Percentiles rank a stretch among this genome's conserved stretches.
Evolutionary conservation across 2,888 invertebrate genomes (phyloP).

Genomic region (Litoditis marina): DNA sequence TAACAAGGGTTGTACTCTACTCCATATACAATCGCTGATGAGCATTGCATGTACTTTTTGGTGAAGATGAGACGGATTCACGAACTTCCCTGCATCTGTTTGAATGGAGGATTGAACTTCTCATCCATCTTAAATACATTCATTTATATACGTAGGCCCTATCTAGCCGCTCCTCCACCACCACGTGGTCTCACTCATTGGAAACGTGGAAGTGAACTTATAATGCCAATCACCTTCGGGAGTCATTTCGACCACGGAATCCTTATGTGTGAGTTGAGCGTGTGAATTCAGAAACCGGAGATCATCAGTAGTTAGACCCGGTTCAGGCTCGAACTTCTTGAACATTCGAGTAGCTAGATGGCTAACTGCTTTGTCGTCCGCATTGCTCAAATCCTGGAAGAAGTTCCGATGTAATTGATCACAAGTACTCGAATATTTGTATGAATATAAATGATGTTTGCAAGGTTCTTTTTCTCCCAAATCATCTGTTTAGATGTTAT

Average conservation of each 20-base stretch:
- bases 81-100: too few species aligned
- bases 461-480: neutral
- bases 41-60: too few species aligned
- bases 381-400: too few species aligned
- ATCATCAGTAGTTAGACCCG: conserved; percentile 21
- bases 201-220: too few species aligned
- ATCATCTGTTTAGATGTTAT: neutral
- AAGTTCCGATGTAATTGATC: too few species aligned
- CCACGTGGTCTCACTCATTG: too few species aligned
- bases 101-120: too few species aligned
- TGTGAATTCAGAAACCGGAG: conserved; percentile 34
- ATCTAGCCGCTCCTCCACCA: too few species aligned
- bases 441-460: neutral
- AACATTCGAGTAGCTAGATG: conserved; percentile 24
- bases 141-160: too few species aligned
- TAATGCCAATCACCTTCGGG: conserved; percentile 18
- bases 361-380: conserved; percentile 1
- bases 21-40: too few species aligned
- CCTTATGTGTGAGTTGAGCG: conserved; percentile 29
- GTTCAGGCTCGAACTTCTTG: conserved; percentile 26
- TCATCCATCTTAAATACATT: too few species aligned
- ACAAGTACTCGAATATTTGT: neutral
- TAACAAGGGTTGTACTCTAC: neutral
- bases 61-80: too few species aligned
- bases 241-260: conserved; percentile 36